Base-by-base conservation (phyloP, 2,113 vertebrate genomes). In the Gymnogyps californianus region DNA sequence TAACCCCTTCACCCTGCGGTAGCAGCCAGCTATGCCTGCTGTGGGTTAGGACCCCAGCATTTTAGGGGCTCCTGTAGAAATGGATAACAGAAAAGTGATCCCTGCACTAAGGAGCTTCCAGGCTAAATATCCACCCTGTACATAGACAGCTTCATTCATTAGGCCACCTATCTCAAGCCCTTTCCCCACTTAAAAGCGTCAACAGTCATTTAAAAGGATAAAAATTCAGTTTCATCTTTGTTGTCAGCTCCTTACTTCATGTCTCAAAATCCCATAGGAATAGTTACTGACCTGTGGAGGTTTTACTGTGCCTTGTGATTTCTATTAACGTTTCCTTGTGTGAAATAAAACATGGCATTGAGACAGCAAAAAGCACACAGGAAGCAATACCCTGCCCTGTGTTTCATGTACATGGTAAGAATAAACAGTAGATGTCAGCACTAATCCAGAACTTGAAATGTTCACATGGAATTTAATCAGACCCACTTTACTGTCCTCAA, bases 381-480 rank as follows among this genome's bases (percentile, higher is more conserved):
- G 47, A 38, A 81, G 16, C 24, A 51, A 70, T 54, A 71, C 16
- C 12, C 21, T 22, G 4, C 15, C 11, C 34, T 38, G 10, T 36
- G 24, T 62, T 89, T 75, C 74, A 16, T 83, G 95, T 81, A 64
- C 16, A 32, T 80, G 82, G 29, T 51, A 90, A 77, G 38, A 95
- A 55, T 47, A 83, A 96, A 94, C 96, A 97, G 87, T 78, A 97
- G 97, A 95, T 96, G 97, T 97, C 97, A 97, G 94, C 95, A 97
- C 51, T 94, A 80, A 95, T 77, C 82, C 96, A 96, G 93, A 88
- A 81, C 71, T 78, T 93, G 59, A 89, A 95, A 80, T 13, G 10
- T 61, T 87, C 29, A 13, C 14, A 34, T 8, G 36, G 62, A 58
- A 76, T 89, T 91, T 51, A 72, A 42, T 47, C 52, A 91, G 25